phyloP scores from a whole-genome alignment of 2,888 invertebrate genomes.

The Parnassius orleans region DNA sequence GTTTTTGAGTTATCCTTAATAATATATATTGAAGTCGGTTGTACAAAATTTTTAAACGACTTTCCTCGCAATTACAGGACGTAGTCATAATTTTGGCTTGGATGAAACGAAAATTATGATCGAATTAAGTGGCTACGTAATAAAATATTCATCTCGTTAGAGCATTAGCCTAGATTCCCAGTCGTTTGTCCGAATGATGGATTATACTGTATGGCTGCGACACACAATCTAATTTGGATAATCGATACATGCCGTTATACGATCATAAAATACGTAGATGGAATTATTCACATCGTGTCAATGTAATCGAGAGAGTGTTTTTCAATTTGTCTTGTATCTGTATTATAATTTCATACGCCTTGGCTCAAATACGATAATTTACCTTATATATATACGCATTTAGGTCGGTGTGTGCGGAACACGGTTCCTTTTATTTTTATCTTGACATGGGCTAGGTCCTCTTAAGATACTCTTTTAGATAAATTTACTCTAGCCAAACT shows the following conservation, averaged over 20 bases:
- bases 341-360: too few relatives aligned
- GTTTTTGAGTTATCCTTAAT: too few relatives aligned
- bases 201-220: slow-evolving; percentile 6
- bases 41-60: background rate
- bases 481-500: too few relatives aligned
- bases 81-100: background rate
- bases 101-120: slow-evolving; percentile 6
- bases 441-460: too few relatives aligned
- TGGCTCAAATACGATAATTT: too few relatives aligned
- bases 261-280: slow-evolving; percentile 5
- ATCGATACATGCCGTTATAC: slow-evolving; percentile 7
- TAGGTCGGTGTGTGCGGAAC: too few relatives aligned
- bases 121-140: slow-evolving; percentile 8
- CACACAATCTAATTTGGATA: slow-evolving; percentile 15
- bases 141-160: slow-evolving; percentile 11
- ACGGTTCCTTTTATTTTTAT: too few relatives aligned
- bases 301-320: slow-evolving; percentile 4
- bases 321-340: slow-evolving; percentile 5
- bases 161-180: slow-evolving; percentile 6
- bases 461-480: too few relatives aligned
- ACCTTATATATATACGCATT: too few relatives aligned
- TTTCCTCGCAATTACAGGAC: background rate
- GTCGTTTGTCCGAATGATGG: slow-evolving; percentile 8
- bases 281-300: background rate
- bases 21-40: too few relatives aligned